phyloP scores from a whole-genome alignment of 1,140 invertebrate species.

The Lasaia peninsularis region DNA sequence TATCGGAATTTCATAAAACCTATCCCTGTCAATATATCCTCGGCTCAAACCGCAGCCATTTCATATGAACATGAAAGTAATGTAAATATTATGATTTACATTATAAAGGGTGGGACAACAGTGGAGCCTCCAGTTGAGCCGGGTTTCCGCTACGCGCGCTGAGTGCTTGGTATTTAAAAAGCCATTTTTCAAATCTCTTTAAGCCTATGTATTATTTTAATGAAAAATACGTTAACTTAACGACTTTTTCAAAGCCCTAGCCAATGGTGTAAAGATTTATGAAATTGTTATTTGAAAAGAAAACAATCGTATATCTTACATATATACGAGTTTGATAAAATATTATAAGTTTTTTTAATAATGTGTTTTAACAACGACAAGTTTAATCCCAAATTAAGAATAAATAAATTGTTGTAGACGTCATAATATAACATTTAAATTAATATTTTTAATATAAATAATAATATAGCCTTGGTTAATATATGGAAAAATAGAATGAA shows the following conservation, averaged over 20 bases:
- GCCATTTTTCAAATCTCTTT: slow-evolving; percentile 3
- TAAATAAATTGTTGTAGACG: too few relatives aligned
- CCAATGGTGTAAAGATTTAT: background rate
- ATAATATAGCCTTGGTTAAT: too few relatives aligned
- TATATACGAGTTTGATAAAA: too few relatives aligned
- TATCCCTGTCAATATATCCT: slow-evolving; percentile 4
- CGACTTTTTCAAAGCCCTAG: background rate
- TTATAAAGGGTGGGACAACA: slow-evolving; percentile 6
- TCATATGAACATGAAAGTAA: slow-evolving; percentile 1
- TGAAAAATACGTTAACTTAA: slow-evolving; percentile 3
- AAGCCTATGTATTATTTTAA: slow-evolving; percentile 7
- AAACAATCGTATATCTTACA: too few relatives aligned
- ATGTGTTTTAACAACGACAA: too few relatives aligned
- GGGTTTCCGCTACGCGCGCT: background rate
- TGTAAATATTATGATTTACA: slow-evolving; percentile 10
- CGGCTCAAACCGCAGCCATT: slow-evolving; percentile 1
- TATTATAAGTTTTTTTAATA: too few relatives aligned
- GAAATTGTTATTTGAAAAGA: background rate
- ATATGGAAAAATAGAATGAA: too few relatives aligned
- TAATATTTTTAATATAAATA: too few relatives aligned
- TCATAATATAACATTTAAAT: too few relatives aligned
- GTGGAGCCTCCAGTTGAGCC: background rate
- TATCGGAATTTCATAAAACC: slow-evolving; percentile 4
- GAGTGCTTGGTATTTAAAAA: slow-evolving; percentile 9
- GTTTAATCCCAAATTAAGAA: too few relatives aligned